These are phyloP conservation scores for Mamestra configurata DNA, from an alignment of 1,140 invertebrate species.

Conservation along the genomic window DNA sequence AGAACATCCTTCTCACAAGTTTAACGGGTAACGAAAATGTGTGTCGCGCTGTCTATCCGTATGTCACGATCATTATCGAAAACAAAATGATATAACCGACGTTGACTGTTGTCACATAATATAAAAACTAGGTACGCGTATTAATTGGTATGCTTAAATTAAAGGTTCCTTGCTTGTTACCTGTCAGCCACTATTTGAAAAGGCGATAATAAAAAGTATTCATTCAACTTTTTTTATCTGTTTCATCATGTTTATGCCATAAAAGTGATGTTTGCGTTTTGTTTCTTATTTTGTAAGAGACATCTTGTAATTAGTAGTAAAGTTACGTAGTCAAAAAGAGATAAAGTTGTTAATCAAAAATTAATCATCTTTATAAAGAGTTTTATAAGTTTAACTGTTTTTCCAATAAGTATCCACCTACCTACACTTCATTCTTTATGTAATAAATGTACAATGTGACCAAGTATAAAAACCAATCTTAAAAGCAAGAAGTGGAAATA, in stretches of 20 bases:
- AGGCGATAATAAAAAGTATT: not conserved
- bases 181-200: constrained; percentile 8
- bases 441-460: too few relatives aligned
- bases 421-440: too few relatives aligned
- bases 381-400: too few relatives aligned
- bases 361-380: too few relatives aligned
- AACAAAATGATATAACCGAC: constrained; percentile 32
- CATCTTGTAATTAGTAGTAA: too few relatives aligned
- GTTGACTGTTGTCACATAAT: not conserved
- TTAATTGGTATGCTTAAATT: constrained; percentile 8
- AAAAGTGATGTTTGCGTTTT: not conserved
- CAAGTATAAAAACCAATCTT: too few relatives aligned
- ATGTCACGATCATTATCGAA: constrained; percentile 22
- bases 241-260: not conserved
- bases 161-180: not conserved
- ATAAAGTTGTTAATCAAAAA: too few relatives aligned
- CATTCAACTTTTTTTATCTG: not conserved
- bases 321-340: too few relatives aligned
- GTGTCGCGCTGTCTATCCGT: not conserved
- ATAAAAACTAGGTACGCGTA: too few relatives aligned
- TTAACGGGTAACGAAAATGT: not conserved
- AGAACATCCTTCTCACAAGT: not conserved
- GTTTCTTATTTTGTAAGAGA: too few relatives aligned
- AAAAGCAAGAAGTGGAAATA: too few relatives aligned
- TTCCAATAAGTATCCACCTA: too few relatives aligned